Evolutionary conservation across 2,797 vertebrate genomes (phyloP).

Genomic region (Pogonophryne albipinna): DNA sequence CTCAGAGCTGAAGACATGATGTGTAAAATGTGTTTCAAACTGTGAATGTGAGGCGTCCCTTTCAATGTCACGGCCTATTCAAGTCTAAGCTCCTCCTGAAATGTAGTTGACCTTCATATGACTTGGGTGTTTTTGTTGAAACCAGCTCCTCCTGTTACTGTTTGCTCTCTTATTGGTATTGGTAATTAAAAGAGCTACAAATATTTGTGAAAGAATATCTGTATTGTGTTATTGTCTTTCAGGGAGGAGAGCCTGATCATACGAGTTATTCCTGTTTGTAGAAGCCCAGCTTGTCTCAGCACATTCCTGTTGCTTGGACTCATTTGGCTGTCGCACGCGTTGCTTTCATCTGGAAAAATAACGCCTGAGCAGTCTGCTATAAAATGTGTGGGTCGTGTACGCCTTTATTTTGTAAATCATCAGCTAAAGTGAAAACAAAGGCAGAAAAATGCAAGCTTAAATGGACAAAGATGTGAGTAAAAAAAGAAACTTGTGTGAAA

Average conservation of each 20-base stretch:
- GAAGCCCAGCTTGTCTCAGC: constrained; percentile 29
- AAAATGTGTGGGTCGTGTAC: constrained; percentile 8
- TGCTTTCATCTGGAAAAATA: constrained; percentile 45
- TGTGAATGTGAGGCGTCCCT: background rate
- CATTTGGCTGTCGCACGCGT: constrained; percentile 14
- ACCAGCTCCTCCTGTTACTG: constrained; percentile 1
- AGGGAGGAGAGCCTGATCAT: constrained; percentile 16
- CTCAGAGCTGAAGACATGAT: background rate
- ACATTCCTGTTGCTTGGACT: constrained; percentile 47
- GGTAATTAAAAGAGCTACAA: background rate
- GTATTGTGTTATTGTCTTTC: background rate
- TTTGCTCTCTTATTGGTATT: background rate
- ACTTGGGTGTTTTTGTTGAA: background rate
- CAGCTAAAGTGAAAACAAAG: background rate
- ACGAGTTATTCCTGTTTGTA: constrained; percentile 55
- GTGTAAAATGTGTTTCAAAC: background rate
- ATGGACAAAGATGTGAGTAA: background rate
- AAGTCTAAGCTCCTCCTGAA: background rate
- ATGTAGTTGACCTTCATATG: background rate
- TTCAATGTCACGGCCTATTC: background rate
- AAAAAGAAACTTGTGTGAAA: constrained; percentile 4
- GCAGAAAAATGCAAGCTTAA: background rate
- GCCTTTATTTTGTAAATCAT: background rate
- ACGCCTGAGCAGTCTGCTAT: constrained; percentile 39
- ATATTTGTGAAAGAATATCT: background rate